Evolutionary conservation across 2,888 invertebrate genomes (phyloP).

Genomic region (Leptinotarsa peninsularis): DNA sequence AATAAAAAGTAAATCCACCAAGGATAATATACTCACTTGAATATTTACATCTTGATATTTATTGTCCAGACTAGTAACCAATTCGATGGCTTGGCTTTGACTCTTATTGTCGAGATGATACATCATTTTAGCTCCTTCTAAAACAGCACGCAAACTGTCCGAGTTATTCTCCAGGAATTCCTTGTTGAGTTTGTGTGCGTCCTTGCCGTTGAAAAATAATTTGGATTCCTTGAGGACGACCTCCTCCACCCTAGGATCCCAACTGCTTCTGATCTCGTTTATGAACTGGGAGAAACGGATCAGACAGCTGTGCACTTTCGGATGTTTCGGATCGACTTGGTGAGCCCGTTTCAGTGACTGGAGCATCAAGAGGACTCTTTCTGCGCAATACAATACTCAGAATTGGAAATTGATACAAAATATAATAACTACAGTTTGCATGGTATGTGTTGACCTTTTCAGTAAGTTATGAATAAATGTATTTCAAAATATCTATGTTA

Average conservation of each 20-base stretch:
- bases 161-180: slow-evolving; percentile 74
- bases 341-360: slow-evolving; percentile 94
- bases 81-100: slow-evolving; percentile 74
- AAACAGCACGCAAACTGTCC: slow-evolving; percentile 79
- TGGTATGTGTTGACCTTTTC: too few relatives aligned
- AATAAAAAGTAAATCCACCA: too few relatives aligned
- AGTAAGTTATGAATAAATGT: too few relatives aligned
- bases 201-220: slow-evolving; percentile 70
- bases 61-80: slow-evolving; percentile 71
- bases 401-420: too few relatives aligned
- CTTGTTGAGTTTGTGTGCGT: slow-evolving; percentile 75
- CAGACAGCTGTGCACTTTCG: slow-evolving; percentile 88
- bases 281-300: slow-evolving; percentile 79
- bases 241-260: slow-evolving; percentile 68
- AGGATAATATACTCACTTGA: slow-evolving; percentile 64
- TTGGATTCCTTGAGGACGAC: slow-evolving; percentile 70
- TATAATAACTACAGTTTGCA: too few relatives aligned
- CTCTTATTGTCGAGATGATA: slow-evolving; percentile 78
- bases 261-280: slow-evolving; percentile 62
- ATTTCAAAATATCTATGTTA: too few relatives aligned
- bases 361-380: slow-evolving; percentile 92
- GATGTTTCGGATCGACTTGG: slow-evolving; percentile 78
- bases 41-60: slow-evolving; percentile 68
- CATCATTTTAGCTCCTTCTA: slow-evolving; percentile 87
- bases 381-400: slow-evolving; percentile 65